Base-by-base conservation (phyloP, 1,140 invertebrate species). In the Linepithema humile region DNA sequence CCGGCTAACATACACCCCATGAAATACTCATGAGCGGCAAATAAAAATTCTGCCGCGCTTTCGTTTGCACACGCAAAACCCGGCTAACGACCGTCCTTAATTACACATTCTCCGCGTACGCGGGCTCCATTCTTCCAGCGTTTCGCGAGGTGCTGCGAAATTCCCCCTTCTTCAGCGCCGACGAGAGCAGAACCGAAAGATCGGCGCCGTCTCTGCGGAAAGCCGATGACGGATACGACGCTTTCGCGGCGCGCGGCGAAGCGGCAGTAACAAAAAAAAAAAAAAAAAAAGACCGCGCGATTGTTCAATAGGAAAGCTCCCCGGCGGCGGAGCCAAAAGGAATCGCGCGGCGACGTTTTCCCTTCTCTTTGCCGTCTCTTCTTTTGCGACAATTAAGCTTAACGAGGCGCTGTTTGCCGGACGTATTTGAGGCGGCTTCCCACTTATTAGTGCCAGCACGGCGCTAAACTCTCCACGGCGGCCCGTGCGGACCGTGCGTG, bases 391-490 rank as follows among this genome's bases (percentile, higher is more conserved):
- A 91, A 91, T 91, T 91, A 91, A 91, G 82, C 85, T 91, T 90
- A 92, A 92, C 88, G 86, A 92, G 87, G 85, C 84, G 80, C 80
- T 92, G 90, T 92, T 92, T 92, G 88, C 89, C 75, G 88, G 84
- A 91, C 87, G 80, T 90, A 92, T 91, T 91, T 91, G 90, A 89
- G 84, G 86, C 90, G 90, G 90, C 90, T 92, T 89, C 86, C 90
- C 89, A 92, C 90, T 92, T 92, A 91, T 92, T 92, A 92, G 85
- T 90, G 86, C 90, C 86, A 82, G 48, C 80, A 74, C 84, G 89
- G 89, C 87, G 89, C 84, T 91, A 91, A 57, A 91, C 89, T 89
- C 85, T 89, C 72, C 60, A n/a, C 84, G 64, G 59, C 70, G 80
- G 82, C 77, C 86, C 85, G 88, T 80, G 87, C 74, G 86, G 84